These are phyloP conservation scores for Xenotilapia longispinis DNA, from an alignment of 2,113 vertebrate genomes.

Conservation along the genomic window DNA sequence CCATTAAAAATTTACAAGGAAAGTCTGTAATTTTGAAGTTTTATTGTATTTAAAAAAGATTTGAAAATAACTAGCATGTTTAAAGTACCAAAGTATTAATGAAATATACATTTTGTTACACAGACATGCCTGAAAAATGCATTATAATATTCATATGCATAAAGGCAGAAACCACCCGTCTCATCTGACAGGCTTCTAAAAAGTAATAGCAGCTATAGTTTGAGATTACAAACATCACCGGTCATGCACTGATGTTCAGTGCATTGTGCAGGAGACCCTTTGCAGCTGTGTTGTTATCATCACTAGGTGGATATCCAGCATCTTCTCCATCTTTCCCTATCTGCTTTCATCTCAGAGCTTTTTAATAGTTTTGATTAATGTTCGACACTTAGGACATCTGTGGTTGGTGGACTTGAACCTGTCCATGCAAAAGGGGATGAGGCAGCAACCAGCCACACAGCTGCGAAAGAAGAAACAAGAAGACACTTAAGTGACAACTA, in stretches of 20 bases:
- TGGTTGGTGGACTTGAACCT: slow-evolving; percentile 51
- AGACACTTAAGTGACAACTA: neutral
- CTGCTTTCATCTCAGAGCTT: slow-evolving; percentile 39
- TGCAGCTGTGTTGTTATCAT: neutral
- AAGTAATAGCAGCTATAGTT: neutral
- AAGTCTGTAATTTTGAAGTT: neutral
- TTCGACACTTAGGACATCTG: slow-evolving; percentile 63
- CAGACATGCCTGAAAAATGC: neutral
- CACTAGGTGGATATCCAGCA: neutral
- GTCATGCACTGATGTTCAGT: neutral
- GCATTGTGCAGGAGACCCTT: neutral
- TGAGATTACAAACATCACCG: neutral
- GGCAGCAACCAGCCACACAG: slow-evolving; percentile 65
- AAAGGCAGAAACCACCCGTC: neutral
- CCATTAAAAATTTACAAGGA: neutral
- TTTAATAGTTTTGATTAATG: slow-evolving; percentile 25
- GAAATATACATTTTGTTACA: neutral
- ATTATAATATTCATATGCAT: neutral
- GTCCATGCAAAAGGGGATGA: slow-evolving; percentile 63
- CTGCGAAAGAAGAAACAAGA: slow-evolving; percentile 17
- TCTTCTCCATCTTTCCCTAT: neutral
- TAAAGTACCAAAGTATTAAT: neutral
- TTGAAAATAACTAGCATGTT: neutral
- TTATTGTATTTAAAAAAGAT: neutral
- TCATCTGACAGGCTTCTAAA: neutral